Conservation (phyloP, 1,140 invertebrate genomes). For the Arion vulgaris region DNA sequence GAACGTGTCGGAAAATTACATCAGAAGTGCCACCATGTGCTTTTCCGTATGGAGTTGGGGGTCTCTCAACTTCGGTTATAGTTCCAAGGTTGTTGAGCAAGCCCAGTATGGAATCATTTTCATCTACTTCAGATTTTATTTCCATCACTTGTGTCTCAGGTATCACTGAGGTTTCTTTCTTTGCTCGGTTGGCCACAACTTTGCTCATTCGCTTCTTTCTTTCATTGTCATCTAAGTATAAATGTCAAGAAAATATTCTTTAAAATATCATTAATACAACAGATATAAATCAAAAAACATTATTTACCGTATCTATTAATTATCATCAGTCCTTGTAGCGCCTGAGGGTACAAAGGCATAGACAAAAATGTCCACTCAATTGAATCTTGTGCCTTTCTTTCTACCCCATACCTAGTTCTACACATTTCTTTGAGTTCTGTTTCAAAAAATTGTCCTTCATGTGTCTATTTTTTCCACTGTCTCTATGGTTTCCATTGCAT, state of each 20-base stretch:
- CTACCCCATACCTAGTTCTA: no score
- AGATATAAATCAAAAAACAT: no score
- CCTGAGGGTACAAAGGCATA: no score
- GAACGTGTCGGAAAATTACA: constrained; percentile 38
- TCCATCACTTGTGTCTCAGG: constrained; percentile 1
- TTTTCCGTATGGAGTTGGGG: constrained; percentile 29
- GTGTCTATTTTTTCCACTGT: no score
- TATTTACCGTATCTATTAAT: no score
- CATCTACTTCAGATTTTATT: constrained; percentile 5
- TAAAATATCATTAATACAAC: no score
- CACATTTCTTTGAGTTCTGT: no score
- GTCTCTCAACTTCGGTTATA: constrained; percentile 20
- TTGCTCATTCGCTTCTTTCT: constrained; percentile 43
- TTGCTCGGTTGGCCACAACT: constrained; percentile 45
- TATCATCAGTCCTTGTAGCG: no score
- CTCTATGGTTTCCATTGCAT: no score
- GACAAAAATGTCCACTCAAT: no score
- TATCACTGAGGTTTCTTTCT: not conserved
- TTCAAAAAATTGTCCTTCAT: no score
- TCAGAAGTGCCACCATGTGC: constrained; percentile 21
- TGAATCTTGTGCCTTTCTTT: no score
- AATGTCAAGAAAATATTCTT: not conserved
- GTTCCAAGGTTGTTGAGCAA: not conserved
- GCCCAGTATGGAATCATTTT: not conserved
- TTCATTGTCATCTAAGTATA: constrained; percentile 42